Conservation (phyloP, 2,888 invertebrate genomes). For the Yponomeuta evonymella region DNA sequence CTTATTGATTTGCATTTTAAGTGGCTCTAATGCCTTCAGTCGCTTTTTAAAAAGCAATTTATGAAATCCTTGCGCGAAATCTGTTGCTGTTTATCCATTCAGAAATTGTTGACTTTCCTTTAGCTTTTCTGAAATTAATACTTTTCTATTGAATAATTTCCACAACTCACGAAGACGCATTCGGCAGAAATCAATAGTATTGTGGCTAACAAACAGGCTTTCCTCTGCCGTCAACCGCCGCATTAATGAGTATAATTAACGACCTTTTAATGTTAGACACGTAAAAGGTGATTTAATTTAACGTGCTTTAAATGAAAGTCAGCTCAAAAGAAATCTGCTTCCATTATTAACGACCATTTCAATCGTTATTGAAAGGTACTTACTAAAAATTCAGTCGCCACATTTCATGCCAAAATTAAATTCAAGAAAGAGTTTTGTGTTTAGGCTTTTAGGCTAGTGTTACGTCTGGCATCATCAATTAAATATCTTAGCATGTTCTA, state of each 20-base stretch:
- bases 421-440: no score
- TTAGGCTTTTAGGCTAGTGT: no score
- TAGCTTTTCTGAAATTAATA: not conserved
- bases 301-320: not conserved
- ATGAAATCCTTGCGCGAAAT: not conserved
- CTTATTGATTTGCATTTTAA: slow-evolving; percentile 16
- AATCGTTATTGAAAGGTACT: no score
- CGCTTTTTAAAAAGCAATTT: not conserved
- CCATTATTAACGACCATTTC: no score
- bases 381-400: not conserved
- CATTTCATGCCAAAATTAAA: not conserved
- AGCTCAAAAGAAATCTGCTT: not conserved
- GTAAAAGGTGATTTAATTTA: not conserved
- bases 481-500: no score
- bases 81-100: not conserved
- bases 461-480: no score
- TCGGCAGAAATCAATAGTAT: not conserved
- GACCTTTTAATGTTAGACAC: not conserved
- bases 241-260: not conserved
- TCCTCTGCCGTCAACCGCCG: not conserved
- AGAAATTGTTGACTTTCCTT: not conserved
- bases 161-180: not conserved
- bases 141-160: not conserved
- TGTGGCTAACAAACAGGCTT: not conserved
- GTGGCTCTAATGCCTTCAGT: not conserved